Evolutionary conservation across 2,113 vertebrate species (phyloP).

Genomic region (Pterocles gutturalis): DNA sequence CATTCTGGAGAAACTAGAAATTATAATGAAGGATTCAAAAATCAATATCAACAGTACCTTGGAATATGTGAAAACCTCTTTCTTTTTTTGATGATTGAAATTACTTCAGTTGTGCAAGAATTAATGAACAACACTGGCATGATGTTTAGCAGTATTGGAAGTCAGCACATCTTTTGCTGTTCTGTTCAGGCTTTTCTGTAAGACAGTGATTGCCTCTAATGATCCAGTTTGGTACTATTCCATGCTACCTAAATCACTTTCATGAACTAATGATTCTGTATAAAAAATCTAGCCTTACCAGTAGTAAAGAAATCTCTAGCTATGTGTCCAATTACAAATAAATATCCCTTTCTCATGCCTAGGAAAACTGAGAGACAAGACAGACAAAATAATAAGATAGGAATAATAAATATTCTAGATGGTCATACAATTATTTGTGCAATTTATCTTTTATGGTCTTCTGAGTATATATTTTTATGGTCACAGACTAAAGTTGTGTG

Average conservation of each 20-base stretch:
- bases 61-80: background rate
- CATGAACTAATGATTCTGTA: background rate
- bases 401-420: background rate
- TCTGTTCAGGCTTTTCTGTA: background rate
- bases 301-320: background rate
- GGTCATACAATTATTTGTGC: background rate
- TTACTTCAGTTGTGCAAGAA: background rate
- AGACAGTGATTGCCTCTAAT: background rate
- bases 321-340: background rate
- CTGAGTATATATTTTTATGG: background rate
- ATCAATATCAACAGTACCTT: background rate
- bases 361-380: background rate
- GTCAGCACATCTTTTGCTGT: background rate
- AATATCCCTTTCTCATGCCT: background rate
- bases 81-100: background rate
- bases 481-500: background rate
- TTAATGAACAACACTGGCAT: background rate
- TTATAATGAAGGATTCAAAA: background rate
- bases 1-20: background rate
- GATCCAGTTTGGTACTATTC: background rate
- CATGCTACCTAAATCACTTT: background rate
- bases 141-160: background rate
- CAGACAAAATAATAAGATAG: background rate
- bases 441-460: background rate
- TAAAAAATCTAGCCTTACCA: background rate